These are phyloP conservation scores for Musca vetustissima DNA, from an alignment of 1,140 invertebrate genomes.

Conservation along the genomic window DNA sequence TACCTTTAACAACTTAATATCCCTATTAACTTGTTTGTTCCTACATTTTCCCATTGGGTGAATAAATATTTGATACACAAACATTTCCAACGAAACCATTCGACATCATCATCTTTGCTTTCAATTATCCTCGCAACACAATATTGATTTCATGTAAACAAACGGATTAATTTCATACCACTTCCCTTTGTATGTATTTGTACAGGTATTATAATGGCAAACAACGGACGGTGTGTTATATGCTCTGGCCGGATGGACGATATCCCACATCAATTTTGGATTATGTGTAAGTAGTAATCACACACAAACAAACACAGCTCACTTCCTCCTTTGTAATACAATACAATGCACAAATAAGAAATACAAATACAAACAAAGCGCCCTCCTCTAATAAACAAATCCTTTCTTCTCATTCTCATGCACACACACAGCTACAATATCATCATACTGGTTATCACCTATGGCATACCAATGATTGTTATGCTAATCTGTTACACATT, in stretches of 20 bases:
- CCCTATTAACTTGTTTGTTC: too few relatives aligned
- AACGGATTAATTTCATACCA: too few relatives aligned
- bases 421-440: too few relatives aligned
- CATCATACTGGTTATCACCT: conserved; percentile 82
- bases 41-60: too few relatives aligned
- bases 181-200: too few relatives aligned
- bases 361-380: not conserved
- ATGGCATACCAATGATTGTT: conserved; percentile 85
- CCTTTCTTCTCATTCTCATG: conserved; percentile 35
- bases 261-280: conserved; percentile 61
- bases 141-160: too few relatives aligned
- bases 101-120: too few relatives aligned
- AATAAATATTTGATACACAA: too few relatives aligned
- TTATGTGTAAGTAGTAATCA: conserved; percentile 60
- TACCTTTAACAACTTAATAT: too few relatives aligned
- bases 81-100: too few relatives aligned
- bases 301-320: not conserved
- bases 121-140: too few relatives aligned
- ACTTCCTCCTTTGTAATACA: too few relatives aligned
- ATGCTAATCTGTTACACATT: conserved; percentile 85
- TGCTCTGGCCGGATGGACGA: conserved; percentile 69
- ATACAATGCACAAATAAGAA: not conserved
- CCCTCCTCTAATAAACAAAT: not conserved
- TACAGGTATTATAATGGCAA: conserved; percentile 60
- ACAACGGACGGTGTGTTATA: conserved; percentile 63